These are phyloP conservation scores for Carcina quercana DNA, from an alignment of 2,888 invertebrate genomes.

Conservation along the genomic window DNA sequence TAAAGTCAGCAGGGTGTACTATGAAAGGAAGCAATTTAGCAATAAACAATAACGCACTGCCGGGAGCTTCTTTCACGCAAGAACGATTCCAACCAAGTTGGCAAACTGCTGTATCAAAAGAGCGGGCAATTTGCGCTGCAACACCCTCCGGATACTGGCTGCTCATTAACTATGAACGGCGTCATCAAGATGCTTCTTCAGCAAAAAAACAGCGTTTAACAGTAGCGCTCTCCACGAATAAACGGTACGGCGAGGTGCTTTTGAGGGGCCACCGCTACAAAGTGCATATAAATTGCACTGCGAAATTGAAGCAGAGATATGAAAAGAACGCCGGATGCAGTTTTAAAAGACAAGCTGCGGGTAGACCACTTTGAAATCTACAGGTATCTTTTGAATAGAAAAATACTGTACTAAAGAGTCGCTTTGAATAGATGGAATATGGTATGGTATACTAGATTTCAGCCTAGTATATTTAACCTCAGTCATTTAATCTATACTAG, in stretches of 20 bases:
- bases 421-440: too few species aligned
- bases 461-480: too few species aligned
- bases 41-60: slow-evolving; percentile 64
- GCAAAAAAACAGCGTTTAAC: slow-evolving; percentile 61
- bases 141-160: slow-evolving; percentile 63
- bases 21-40: slow-evolving; percentile 60
- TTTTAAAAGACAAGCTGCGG: slow-evolving; percentile 56
- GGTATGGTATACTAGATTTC: too few species aligned
- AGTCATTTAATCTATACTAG: too few species aligned
- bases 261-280: slow-evolving; percentile 58
- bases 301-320: slow-evolving; percentile 63
- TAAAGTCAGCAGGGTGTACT: slow-evolving; percentile 31
- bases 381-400: slow-evolving; percentile 35
- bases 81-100: slow-evolving; percentile 45
- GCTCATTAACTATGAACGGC: slow-evolving; percentile 72
- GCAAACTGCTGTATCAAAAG: slow-evolving; percentile 53
- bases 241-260: slow-evolving; percentile 52
- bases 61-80: slow-evolving; percentile 60
- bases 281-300: slow-evolving; percentile 72
- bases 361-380: slow-evolving; percentile 41
- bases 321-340: slow-evolving; percentile 48
- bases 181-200: slow-evolving; percentile 70
- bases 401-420: too few species aligned
- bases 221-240: slow-evolving; percentile 60
- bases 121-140: slow-evolving; percentile 63